These are phyloP conservation scores for Argyrosomus regius DNA, from an alignment of 2,797 vertebrate species.

Conservation along the genomic window DNA sequence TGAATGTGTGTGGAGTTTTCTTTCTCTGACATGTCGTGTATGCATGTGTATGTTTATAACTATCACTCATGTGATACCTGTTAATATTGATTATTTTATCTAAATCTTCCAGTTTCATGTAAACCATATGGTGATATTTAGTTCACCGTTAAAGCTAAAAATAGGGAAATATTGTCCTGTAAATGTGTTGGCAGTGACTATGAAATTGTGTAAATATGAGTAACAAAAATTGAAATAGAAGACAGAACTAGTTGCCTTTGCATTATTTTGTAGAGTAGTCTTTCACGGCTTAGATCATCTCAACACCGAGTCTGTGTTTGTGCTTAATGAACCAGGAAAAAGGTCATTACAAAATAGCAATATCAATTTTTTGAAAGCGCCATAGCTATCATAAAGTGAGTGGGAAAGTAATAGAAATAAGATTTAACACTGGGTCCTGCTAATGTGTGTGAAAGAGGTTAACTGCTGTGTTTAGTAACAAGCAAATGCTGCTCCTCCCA, in stretches of 20 bases:
- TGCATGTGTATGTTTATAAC: constrained; percentile 1
- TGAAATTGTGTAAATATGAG: constrained; percentile 60
- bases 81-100: not conserved
- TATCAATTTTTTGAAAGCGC: constrained; percentile 76
- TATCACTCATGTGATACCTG: not conserved
- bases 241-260: constrained; percentile 62
- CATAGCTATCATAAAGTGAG: constrained; percentile 81
- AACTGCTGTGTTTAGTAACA: constrained; percentile 85
- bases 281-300: constrained; percentile 72
- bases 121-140: not conserved
- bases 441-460: constrained; percentile 83
- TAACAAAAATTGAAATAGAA: constrained; percentile 63
- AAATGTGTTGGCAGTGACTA: constrained; percentile 16
- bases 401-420: constrained; percentile 82
- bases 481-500: constrained; percentile 78
- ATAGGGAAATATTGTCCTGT: not conserved
- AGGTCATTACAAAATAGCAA: constrained; percentile 78
- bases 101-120: constrained; percentile 7
- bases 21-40: constrained; percentile 14
- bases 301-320: constrained; percentile 66
- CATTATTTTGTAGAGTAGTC: constrained; percentile 68
- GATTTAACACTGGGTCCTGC: constrained; percentile 80
- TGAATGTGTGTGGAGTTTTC: constrained; percentile 41
- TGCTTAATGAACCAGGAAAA: constrained; percentile 84
- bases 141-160: not conserved